A percentile compares a stretch with the other conserved stretches of the same genome.
These are phyloP conservation scores for Lycophotia porphyrea DNA, from an alignment of 2,888 invertebrate species.

Conservation along the genomic window DNA sequence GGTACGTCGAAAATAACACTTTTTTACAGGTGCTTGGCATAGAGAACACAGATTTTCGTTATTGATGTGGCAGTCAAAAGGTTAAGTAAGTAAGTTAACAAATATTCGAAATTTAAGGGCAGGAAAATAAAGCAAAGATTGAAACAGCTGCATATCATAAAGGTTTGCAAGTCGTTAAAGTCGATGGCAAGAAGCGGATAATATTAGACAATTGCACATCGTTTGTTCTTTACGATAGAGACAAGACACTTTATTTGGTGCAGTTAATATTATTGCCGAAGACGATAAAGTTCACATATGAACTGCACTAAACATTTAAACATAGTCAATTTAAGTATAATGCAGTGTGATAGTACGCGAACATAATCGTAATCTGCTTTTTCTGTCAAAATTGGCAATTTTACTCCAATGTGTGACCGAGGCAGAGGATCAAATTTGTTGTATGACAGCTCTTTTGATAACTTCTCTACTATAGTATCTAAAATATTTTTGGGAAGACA, in stretches of 20 bases:
- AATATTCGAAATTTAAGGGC: slow-evolving; percentile 2
- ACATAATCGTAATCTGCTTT: neutral
- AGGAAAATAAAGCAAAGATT: slow-evolving; percentile 31
- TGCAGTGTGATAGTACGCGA: too few species aligned
- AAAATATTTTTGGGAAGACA: neutral
- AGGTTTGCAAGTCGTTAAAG: slow-evolving; percentile 42
- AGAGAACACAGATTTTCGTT: too few species aligned
- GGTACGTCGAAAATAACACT: too few species aligned
- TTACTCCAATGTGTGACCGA: neutral
- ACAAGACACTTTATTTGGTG: slow-evolving; percentile 10
- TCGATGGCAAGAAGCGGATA: slow-evolving; percentile 20
- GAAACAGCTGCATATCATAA: slow-evolving; percentile 34
- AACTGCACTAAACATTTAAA: neutral
- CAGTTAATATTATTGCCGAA: slow-evolving; percentile 2
- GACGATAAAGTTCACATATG: neutral
- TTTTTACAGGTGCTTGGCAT: too few species aligned
- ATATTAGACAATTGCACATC: slow-evolving; percentile 23
- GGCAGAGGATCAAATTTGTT: neutral
- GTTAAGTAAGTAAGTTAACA: neutral
- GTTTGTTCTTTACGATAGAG: slow-evolving; percentile 34
- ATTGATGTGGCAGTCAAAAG: too few species aligned
- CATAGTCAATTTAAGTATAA: too few species aligned
- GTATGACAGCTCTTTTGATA: neutral
- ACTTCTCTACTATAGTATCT: neutral
- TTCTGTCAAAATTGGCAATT: neutral